Percentiles rank a stretch among this genome's conserved stretches.
Evolutionary conservation across 2,888 invertebrate species (phyloP).

Genomic region (Chymomyza amoena): DNA sequence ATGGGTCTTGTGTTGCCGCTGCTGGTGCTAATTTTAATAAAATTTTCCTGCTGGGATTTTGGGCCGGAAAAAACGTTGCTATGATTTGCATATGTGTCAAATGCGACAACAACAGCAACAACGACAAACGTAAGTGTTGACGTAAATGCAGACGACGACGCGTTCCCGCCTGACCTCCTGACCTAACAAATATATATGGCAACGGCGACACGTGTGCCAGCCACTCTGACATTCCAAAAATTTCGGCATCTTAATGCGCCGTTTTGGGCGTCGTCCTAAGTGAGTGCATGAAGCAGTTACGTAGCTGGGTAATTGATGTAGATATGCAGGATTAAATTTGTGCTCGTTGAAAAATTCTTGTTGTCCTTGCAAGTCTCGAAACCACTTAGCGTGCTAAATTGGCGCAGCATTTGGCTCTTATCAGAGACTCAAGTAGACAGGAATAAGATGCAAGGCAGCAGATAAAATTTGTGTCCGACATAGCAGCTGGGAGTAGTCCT

Average conservation of each 20-base stretch:
- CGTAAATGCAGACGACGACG: background rate
- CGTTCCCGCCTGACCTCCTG: background rate
- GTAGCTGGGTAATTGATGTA: slow-evolving; percentile 31
- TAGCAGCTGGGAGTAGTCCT: background rate
- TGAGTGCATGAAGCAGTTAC: background rate
- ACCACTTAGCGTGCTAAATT: slow-evolving; percentile 11
- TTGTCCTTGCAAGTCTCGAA: slow-evolving; percentile 16
- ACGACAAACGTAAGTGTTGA: background rate
- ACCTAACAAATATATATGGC: slow-evolving; percentile 4
- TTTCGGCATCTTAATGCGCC: slow-evolving; percentile 11
- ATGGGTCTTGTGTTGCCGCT: background rate
- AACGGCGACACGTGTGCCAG: slow-evolving; percentile 12
- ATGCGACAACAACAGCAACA: background rate
- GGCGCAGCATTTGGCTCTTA: slow-evolving; percentile 13
- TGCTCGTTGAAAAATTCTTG: slow-evolving; percentile 4
- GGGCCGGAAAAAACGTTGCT: slow-evolving; percentile 5
- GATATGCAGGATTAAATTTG: slow-evolving; percentile 10
- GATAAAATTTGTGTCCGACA: slow-evolving; percentile 17
- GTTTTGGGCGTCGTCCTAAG: slow-evolving; percentile 29
- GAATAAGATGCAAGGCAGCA: slow-evolving; percentile 19
- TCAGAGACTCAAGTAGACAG: slow-evolving; percentile 18
- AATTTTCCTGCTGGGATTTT: slow-evolving; percentile 42
- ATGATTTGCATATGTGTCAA: background rate
- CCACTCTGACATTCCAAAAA: background rate
- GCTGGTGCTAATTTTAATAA: slow-evolving; percentile 53